Conservation (phyloP, 2,888 invertebrate species). For the Ectemnius cavifrons region DNA sequence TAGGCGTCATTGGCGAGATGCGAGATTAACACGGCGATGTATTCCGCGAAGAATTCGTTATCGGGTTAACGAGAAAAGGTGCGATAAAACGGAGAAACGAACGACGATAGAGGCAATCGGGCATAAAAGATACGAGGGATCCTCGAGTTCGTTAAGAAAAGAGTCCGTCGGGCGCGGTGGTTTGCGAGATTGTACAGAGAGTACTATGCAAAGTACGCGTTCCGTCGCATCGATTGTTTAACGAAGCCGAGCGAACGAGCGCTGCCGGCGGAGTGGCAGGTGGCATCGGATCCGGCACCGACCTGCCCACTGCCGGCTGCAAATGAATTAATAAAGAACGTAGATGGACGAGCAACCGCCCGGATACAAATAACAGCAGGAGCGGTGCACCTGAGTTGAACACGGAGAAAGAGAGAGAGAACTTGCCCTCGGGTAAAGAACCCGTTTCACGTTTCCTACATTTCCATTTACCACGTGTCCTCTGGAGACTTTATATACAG, state of each 20-base stretch:
- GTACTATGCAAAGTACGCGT: conserved; percentile 29
- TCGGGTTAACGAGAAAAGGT: conserved; percentile 32
- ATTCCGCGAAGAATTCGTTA: conserved; percentile 34
- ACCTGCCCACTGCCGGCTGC: conserved; percentile 21
- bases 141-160: conserved; percentile 18
- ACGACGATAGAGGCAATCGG: background rate
- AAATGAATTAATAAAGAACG: conserved; percentile 49
- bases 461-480: conserved; percentile 12
- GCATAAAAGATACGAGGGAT: conserved; percentile 16
- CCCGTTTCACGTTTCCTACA: conserved; percentile 22
- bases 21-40: conserved; percentile 8
- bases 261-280: conserved; percentile 30
- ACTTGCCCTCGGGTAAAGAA: conserved; percentile 17
- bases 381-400: conserved; percentile 16
- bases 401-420: conserved; percentile 5
- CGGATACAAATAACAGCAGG: conserved; percentile 28
- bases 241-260: conserved; percentile 24
- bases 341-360: conserved; percentile 26
- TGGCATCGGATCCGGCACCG: conserved; percentile 25
- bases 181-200: background rate
- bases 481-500: conserved; percentile 4
- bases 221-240: conserved; percentile 44
- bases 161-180: background rate
- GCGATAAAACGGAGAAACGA: conserved; percentile 36
- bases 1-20: background rate